Conservation (phyloP, 2,797 vertebrate genomes). For the Spinus olivaceus region DNA sequence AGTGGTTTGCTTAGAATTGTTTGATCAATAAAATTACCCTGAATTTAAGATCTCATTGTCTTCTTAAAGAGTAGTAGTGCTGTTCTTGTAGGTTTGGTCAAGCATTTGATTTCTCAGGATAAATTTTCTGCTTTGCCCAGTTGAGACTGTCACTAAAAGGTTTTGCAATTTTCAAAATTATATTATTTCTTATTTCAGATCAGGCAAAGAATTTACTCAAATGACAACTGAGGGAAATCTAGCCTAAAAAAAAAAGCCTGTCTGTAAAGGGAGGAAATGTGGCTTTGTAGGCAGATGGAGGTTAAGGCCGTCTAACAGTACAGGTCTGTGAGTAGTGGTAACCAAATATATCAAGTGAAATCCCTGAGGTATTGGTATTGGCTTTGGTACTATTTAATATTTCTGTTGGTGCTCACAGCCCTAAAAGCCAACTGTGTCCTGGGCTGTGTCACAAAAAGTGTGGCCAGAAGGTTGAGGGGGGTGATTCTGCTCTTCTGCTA, state of each 20-base stretch:
- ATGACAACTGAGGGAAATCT: neutral
- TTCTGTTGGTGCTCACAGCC: accelerated
- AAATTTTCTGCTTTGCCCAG: neutral
- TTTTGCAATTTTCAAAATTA: neutral
- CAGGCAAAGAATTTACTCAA: neutral
- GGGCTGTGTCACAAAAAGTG: neutral
- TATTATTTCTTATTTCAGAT: neutral
- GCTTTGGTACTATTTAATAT: neutral
- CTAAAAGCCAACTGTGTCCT: neutral
- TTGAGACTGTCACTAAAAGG: neutral
- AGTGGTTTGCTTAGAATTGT: neutral
- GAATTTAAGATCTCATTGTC: neutral
- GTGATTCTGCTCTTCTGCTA: neutral
- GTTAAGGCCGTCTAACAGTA: neutral
- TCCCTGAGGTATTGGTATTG: neutral
- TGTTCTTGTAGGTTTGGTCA: neutral
- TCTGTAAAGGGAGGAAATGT: neutral
- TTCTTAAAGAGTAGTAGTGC: neutral
- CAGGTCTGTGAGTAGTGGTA: neutral
- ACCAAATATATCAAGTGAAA: neutral
- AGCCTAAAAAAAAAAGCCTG: neutral
- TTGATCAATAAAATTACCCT: neutral
- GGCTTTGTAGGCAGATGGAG: neutral
- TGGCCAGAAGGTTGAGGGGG: neutral
- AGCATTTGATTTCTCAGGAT: neutral